Evolutionary conservation across 2,888 invertebrate genomes (phyloP), one percentile per base, ranked within the genome.

Genomic region (Brenthis ino): DNA sequence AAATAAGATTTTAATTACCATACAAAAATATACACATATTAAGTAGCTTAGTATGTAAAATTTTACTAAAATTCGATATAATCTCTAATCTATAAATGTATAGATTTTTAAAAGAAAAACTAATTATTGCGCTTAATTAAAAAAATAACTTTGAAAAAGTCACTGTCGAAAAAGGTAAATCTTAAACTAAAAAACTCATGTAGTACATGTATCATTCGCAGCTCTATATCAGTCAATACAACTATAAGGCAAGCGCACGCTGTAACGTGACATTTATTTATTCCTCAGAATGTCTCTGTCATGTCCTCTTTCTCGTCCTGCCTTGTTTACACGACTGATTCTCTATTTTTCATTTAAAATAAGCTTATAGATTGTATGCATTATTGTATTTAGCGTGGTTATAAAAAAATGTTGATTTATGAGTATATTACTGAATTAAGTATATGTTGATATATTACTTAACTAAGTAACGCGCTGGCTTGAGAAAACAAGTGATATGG

Each of bases 201-300:
- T 77, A 78, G 77, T 20, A 20, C 20, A 79, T 84, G 83, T 80
- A 76, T 85, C 82, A 78, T 85, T 64, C 82, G 75, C 77, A 76
- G 80, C 79, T 77, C 78, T 85, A 84, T 85, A 86, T 91, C 91
- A 89, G 87, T 90, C 90, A 90, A 81, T 81, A 81, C 65, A 81
- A 82, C 80, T 79, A 82, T 80, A 82, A 79, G 80, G 80, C 76
- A 57, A 53, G 80, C 78, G 79, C 80, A 74, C 77, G 80, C 80
- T 80, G 82, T 86, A 89, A 87, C 83, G 82, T 86, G 91, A 88
- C 90, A 84, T 89, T 89, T 89, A 92, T 92, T 89, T 90, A 92
- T 91, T 87, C 85, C 82, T 78, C 79, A 80, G 85, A 85, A 86
- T 91, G 88, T 88, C 83, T 81, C 85, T 84, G 88, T 87, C 88